These are phyloP conservation scores for Drosophila oshimai DNA, from an alignment of 1,140 invertebrate species.

Conservation along the genomic window DNA sequence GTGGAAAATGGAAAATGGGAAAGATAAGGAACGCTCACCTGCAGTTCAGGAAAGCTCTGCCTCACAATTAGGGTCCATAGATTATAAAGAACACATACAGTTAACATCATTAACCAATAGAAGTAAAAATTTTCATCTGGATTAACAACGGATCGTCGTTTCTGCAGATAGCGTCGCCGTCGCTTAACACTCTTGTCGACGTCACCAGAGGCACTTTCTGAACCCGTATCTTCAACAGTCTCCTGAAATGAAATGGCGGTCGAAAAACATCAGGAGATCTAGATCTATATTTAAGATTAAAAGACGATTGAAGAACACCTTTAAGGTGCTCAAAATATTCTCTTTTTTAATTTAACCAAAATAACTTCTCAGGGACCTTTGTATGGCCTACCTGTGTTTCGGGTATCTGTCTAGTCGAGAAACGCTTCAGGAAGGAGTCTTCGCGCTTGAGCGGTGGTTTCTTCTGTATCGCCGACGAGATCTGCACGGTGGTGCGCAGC, in stretches of 20 bases:
- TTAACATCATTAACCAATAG: constrained; percentile 95
- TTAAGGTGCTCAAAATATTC: too few relatives aligned
- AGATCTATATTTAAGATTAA: too few relatives aligned
- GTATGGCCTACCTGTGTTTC: constrained; percentile 93
- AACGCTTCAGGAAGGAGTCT: constrained; percentile 96
- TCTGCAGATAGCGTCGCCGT: constrained; percentile 86
- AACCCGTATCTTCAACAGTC: constrained; percentile 87
- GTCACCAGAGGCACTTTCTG: constrained; percentile 86
- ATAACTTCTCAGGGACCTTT: too few relatives aligned
- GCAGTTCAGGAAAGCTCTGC: constrained; percentile 96
- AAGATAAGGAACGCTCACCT: constrained; percentile 83
- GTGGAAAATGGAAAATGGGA: constrained; percentile 4
- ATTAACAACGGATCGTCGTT: constrained; percentile 94
- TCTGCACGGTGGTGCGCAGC: constrained; percentile 94
- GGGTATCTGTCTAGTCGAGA: constrained; percentile 95
- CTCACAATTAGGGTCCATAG: constrained; percentile 97
- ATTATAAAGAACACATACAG: constrained; percentile 95
- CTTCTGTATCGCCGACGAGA: constrained; percentile 93
- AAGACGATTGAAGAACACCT: too few relatives aligned
- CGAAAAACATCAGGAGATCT: too few relatives aligned
- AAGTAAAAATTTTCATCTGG: constrained; percentile 98
- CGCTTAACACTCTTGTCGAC: constrained; percentile 85
- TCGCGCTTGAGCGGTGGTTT: constrained; percentile 93
- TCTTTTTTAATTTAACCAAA: too few relatives aligned
- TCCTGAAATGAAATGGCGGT: constrained; percentile 50